Evolutionary conservation across 37 sponge, comb jelly and placozoan species (phyloP), one percentile per base, ranked within the genome.

Genomic region (Dysidea cf. avara): DNA sequence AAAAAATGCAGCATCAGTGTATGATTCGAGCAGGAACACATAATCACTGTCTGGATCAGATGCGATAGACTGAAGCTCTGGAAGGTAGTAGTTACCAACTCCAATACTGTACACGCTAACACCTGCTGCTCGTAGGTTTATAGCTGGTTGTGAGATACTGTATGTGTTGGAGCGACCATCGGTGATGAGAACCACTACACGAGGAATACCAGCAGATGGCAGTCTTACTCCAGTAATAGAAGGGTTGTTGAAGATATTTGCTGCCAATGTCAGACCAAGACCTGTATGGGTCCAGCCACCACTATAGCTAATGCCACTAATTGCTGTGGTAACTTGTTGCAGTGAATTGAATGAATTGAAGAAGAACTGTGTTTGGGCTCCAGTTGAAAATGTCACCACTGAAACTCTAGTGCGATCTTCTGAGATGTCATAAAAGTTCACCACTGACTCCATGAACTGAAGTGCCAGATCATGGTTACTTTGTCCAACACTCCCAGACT

Each of bases 81-180:
- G 32, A 24, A 77, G 5, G 32, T 85, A 71, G 53, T 80, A 65
- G 14, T 52, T 66, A 1, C 82, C 82, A 35, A 87, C 64, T 1
- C 87, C 87, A 75, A 82, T 33, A 25, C 29, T 28, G 12, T 38
- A 59, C 32, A 86, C 76, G 37, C 71, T 76, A 1, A 87, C 86
- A 9, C 89, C 89, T 0, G 59, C 69, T 20, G 76, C 40, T 60
- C 86, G 76, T 18, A 93, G 60, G n/a, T 17, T 11, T 36, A 71
- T 21, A 7, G 94, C 85, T 0, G 39, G 38, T 6, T 61, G 28
- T 20, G 2, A 56, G 14, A 87, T 63, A n/a, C 70, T 58, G 22
- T 64, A 61, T 6, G 69, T 32, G 61, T 95, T 95, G 30, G 96
- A 91, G 0, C 67, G 77, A 1, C 96, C 96, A 56, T 95, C 96